A percentile compares a stretch with the other conserved stretches of the same genome.
Evolutionary conservation across 1,140 invertebrate genomes (phyloP).

Genomic region (Galendromus occidentalis): DNA sequence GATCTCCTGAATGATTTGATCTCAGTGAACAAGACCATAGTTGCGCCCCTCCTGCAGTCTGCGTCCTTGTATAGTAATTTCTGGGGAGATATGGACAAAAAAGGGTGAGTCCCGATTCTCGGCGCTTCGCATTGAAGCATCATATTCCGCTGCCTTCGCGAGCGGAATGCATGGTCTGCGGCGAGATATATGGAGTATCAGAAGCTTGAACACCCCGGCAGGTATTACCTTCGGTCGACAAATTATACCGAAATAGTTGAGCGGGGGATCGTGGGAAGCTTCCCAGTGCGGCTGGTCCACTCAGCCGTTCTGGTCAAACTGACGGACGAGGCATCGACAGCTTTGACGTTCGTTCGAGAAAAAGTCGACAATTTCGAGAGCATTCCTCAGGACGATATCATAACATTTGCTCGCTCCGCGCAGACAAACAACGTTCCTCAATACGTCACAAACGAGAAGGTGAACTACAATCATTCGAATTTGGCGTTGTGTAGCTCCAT

Average conservation of each 20-base stretch:
- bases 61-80: background rate
- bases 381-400: constrained; percentile 77
- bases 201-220: constrained; percentile 38
- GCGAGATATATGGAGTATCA: constrained; percentile 63
- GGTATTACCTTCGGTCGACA: constrained; percentile 69
- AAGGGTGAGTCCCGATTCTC: background rate
- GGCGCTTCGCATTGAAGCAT: too few species aligned
- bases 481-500: too few species aligned
- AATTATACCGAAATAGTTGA: constrained; percentile 63
- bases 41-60: background rate
- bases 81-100: background rate
- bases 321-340: constrained; percentile 35
- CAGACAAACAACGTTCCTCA: constrained; percentile 44
- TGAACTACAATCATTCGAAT: too few species aligned
- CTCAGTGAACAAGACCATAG: background rate
- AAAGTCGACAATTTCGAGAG: constrained; percentile 35
- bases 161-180: too few species aligned
- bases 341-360: constrained; percentile 50
- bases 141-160: too few species aligned
- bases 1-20: background rate
- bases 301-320: constrained; percentile 66
- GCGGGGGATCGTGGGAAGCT: constrained; percentile 48
- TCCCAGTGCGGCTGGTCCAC: constrained; percentile 76
- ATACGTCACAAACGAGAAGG: constrained; percentile 54
- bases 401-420: constrained; percentile 71